phyloP scores from a whole-genome alignment of 2,797 vertebrate species.

The Acropternis orthonyx region DNA sequence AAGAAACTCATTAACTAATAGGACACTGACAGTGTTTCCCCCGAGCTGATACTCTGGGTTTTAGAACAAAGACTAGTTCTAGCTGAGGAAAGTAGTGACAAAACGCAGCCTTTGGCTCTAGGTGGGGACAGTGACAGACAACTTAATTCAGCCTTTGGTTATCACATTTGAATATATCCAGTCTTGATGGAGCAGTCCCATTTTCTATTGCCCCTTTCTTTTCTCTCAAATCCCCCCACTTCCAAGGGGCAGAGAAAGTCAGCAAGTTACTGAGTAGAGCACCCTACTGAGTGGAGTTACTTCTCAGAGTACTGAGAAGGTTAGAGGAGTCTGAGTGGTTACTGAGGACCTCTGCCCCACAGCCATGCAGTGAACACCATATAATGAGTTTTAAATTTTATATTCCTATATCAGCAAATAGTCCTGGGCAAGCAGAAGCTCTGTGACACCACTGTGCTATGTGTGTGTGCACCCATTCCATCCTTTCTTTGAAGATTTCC shows the following conservation, averaged over 20 bases:
- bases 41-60: background rate
- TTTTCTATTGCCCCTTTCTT: background rate
- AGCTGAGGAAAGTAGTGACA: background rate
- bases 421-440: background rate
- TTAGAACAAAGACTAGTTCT: background rate
- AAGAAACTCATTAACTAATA: background rate
- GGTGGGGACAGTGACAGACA: background rate
- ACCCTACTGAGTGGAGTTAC: background rate
- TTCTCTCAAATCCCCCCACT: background rate
- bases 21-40: background rate
- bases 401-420: background rate
- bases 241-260: background rate
- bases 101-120: background rate
- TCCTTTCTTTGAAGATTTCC: background rate
- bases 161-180: background rate
- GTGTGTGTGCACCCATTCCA: background rate
- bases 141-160: background rate
- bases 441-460: rapidly evolving
- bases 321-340: background rate
- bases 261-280: background rate
- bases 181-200: background rate
- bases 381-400: background rate
- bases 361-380: background rate
- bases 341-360: background rate
- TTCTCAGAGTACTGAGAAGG: background rate